Percentiles rank a stretch among this genome's conserved stretches.
phyloP scores from a whole-genome alignment of 92 coral and sea anemone genomes.

The Parazoanthus darwini region DNA sequence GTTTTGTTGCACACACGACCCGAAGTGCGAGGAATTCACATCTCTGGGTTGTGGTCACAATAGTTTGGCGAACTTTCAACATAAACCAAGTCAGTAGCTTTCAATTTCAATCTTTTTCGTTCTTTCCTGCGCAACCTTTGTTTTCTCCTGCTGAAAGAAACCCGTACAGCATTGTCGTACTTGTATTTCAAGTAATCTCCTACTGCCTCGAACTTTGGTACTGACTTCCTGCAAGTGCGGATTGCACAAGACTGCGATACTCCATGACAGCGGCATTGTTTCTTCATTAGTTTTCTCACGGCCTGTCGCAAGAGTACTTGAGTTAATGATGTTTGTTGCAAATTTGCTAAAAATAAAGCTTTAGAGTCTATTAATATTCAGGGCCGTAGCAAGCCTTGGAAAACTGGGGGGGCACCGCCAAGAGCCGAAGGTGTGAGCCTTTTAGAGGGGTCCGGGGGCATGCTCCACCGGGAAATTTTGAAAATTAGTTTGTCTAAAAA shows the following conservation, averaged over 20 bases:
- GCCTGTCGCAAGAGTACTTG: conserved; percentile 50
- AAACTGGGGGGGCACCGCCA: no score
- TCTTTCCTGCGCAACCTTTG: conserved; percentile 69
- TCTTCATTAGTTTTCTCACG: conserved; percentile 61
- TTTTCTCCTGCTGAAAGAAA: conserved; percentile 63
- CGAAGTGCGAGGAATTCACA: conserved; percentile 83
- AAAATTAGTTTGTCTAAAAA: no score
- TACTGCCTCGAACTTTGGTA: conserved; percentile 70
- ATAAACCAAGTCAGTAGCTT: conserved; percentile 63
- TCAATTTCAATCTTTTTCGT: conserved; percentile 59
- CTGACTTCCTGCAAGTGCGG: conserved; percentile 75
- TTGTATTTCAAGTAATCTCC: conserved; percentile 67
- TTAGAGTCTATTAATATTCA: no score
- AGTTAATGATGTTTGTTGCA: no score
- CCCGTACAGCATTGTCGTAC: conserved; percentile 70
- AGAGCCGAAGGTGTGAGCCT: no score
- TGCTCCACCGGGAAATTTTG: no score
- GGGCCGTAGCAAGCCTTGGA: no score
- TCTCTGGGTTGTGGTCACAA: conserved; percentile 64
- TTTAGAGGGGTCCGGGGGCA: no score
- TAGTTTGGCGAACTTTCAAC: conserved; percentile 81
- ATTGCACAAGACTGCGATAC: conserved; percentile 85
- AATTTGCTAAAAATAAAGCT: no score
- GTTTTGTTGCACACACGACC: conserved; percentile 87
- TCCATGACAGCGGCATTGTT: conserved; percentile 94